Base-by-base conservation (phyloP, 2,113 vertebrate species). In the Hyperopisus bebe region DNA sequence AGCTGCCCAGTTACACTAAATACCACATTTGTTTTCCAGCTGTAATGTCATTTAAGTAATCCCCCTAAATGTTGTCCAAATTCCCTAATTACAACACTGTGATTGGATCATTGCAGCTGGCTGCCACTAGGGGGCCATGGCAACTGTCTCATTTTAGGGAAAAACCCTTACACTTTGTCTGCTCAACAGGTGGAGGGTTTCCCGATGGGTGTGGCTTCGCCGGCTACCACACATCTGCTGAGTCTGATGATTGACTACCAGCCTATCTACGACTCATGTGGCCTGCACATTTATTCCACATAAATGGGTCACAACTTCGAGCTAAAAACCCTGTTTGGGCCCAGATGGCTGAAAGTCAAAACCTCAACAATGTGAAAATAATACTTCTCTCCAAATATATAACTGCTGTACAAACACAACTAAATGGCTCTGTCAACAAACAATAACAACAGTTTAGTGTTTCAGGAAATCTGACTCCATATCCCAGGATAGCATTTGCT, bases 51-150 rank as follows among this genome's bases (percentile, higher is more conserved):
- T 88, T 55, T 88, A 19, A 24, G 21, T 88, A 66, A 88, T 80
- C 88, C 66, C 70, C 88, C 39, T 51, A 80, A 80, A 89, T 80
- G 27, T 39, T 82, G 70, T 53, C 15, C 27, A 80, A 80, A 51
- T 51, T 11, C 19, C 88, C 88, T 77, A 89, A 51, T 80, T 89
- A 80, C 8, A 17, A 27, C 13, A 27, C n/a, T 27, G 3, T 80
- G 55, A n/a, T 47, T 80, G 88, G 31, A 77, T 82, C 88, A 53
- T 51, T 89, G 88, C 70, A 39, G 48, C 70, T 47, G 44, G n/a
- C 74, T 89, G 24, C 50, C 13, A 53, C 48, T 13, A 74, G 39
- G 31, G 42, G 66, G 39, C 31, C 88, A 10, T 17, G 5, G 27
- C 19, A 89, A 42, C 7, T 35, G 11, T 89, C 66, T 27, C 13